These are phyloP conservation scores for Oostethus manadensis DNA, from an alignment of 2,113 vertebrate species.

Conservation along the genomic window DNA sequence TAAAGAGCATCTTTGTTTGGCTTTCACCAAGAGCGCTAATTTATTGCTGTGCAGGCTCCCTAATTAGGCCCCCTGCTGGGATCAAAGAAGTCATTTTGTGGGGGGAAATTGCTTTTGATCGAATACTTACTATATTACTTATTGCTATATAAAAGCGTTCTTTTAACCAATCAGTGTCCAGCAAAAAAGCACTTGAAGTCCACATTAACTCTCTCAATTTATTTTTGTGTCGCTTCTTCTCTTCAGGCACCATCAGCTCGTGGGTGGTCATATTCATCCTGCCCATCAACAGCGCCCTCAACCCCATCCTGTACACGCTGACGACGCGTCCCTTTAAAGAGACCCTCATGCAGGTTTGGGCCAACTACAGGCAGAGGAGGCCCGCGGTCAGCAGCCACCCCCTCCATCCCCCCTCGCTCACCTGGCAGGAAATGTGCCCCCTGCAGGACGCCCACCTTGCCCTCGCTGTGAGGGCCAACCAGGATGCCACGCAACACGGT, in stretches of 20 bases:
- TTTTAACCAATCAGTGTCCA: background rate
- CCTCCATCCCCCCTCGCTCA: constrained; percentile 76
- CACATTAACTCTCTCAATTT: background rate
- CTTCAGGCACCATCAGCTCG: constrained; percentile 86
- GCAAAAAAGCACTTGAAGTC: background rate
- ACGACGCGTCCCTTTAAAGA: constrained; percentile 96
- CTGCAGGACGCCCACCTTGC: constrained; percentile 72
- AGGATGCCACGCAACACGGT: constrained; percentile 23
- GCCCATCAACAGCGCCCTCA: constrained; percentile 95
- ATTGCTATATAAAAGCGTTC: too few species aligned
- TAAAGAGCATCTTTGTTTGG: background rate
- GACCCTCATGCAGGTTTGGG: constrained; percentile 89
- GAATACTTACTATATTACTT: too few species aligned
- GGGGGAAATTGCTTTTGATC: background rate
- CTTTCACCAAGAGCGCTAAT: background rate
- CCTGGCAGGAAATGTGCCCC: constrained; percentile 91
- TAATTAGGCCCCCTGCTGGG: constrained; percentile 7
- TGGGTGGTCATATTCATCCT: constrained; percentile 98
- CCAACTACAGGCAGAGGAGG: constrained; percentile 82
- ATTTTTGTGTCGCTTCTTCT: background rate
- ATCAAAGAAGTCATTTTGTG: background rate
- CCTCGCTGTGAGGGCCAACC: constrained; percentile 60
- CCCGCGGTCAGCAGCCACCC: constrained; percentile 71
- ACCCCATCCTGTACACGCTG: constrained; percentile 95
- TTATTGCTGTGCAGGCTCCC: background rate